Evolutionary conservation across 2,797 vertebrate species (phyloP).

Genomic region (Oreonectes daqikongensis): DNA sequence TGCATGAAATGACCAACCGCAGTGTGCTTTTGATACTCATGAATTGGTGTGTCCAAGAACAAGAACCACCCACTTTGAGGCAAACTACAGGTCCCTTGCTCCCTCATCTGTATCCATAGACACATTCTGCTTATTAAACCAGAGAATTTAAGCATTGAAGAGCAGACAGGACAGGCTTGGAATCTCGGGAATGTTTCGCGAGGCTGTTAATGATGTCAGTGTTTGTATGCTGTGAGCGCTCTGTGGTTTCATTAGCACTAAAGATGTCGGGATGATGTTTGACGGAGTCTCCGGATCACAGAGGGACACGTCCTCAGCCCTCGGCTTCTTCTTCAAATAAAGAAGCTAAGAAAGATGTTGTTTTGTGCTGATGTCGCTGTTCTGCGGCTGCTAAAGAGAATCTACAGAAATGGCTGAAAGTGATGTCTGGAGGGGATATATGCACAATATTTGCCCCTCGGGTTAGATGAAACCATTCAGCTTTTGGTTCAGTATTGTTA

Average conservation of each 20-base stretch:
- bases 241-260: slow-evolving; percentile 65
- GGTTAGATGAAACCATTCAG: no score
- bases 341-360: neutral
- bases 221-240: slow-evolving; percentile 71
- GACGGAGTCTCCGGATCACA: slow-evolving; percentile 13
- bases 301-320: slow-evolving; percentile 2
- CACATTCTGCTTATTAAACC: slow-evolving; percentile 14
- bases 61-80: neutral
- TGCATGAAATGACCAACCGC: neutral
- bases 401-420: no score
- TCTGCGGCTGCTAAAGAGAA: neutral
- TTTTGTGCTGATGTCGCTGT: neutral
- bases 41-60: no score
- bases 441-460: no score
- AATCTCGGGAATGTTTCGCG: slow-evolving; percentile 70
- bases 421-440: no score
- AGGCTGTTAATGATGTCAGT: slow-evolving; percentile 75
- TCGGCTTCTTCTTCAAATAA: slow-evolving; percentile 4
- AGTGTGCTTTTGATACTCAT: neutral
- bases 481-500: no score
- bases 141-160: neutral
- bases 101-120: neutral
- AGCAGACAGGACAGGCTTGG: slow-evolving; percentile 33
- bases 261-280: slow-evolving; percentile 60
- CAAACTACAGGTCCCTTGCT: neutral